phyloP scores from a whole-genome alignment of 2,888 invertebrate species.

The Athripsodes cinereus region DNA sequence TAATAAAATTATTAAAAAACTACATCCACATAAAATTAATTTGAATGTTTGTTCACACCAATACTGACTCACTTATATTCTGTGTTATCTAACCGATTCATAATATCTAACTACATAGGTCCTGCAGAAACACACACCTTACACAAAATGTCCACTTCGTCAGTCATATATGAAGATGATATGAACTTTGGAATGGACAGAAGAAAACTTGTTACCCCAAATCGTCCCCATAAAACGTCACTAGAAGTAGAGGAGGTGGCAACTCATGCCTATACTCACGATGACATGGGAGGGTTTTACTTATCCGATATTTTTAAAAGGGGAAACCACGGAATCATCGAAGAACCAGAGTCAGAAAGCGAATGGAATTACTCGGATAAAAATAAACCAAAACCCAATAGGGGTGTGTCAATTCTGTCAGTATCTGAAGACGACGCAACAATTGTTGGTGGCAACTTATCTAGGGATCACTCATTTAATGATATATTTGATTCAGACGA shows the following conservation, averaged over 20 bases:
- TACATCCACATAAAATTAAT: too few relatives aligned
- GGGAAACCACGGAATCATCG: conserved; percentile 46
- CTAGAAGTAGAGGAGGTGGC: conserved; percentile 56
- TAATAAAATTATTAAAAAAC: too few relatives aligned
- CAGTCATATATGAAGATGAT: conserved; percentile 52
- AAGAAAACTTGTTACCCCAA: conserved; percentile 43
- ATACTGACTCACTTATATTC: conserved; percentile 13
- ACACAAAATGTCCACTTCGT: conserved; percentile 58
- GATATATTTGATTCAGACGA: conserved; percentile 51
- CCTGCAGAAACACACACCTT: conserved; percentile 60
- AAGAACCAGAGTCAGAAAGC: conserved; percentile 47
- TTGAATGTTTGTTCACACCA: conserved; percentile 4
- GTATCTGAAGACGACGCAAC: conserved; percentile 59
- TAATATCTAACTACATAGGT: conserved; percentile 40
- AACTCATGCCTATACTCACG: conserved; percentile 52
- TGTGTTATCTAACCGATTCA: conserved; percentile 23
- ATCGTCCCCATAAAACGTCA: conserved; percentile 47
- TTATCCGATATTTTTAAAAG: conserved; percentile 44
- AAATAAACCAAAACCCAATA: conserved; percentile 37
- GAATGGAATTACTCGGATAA: conserved; percentile 30
- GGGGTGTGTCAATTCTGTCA: conserved; percentile 60
- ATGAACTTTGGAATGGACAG: conserved; percentile 29
- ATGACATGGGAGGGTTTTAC: conserved; percentile 47
- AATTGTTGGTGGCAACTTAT: conserved; percentile 48
- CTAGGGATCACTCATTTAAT: conserved; percentile 54